Evolutionary conservation across 2,888 invertebrate genomes (phyloP).

Genomic region (Patella caerulea): DNA sequence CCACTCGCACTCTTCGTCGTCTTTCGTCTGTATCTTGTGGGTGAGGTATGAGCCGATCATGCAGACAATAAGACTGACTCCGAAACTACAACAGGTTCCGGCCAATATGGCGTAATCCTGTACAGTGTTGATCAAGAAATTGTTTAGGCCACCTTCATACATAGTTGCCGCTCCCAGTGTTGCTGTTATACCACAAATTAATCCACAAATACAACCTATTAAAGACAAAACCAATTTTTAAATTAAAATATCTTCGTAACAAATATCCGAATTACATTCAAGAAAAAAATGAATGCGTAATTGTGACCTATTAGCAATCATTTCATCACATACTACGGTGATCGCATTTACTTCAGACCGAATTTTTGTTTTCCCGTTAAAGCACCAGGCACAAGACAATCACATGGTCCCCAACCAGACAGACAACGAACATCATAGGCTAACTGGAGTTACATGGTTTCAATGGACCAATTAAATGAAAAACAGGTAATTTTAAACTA

Average conservation of each 20-base stretch:
- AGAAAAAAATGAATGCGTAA: neutral
- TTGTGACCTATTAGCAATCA: neutral
- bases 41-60: slow-evolving; percentile 57
- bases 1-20: slow-evolving; percentile 59
- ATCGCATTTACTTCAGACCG: too few species aligned
- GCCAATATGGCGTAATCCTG: slow-evolving; percentile 62
- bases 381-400: too few species aligned
- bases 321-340: too few species aligned
- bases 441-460: too few species aligned
- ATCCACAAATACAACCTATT: slow-evolving; percentile 55
- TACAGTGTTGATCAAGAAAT: slow-evolving; percentile 60
- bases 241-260: too few species aligned
- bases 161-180: slow-evolving; percentile 54
- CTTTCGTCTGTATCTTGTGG: slow-evolving; percentile 45
- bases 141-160: slow-evolving; percentile 55
- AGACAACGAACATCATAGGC: too few species aligned
- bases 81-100: slow-evolving; percentile 60
- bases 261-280: too few species aligned
- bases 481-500: too few species aligned
- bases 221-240: too few species aligned
- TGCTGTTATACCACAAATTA: slow-evolving; percentile 54
- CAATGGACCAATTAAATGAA: too few species aligned
- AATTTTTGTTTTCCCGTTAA: too few species aligned
- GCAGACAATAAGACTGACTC: slow-evolving; percentile 53
- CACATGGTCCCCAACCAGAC: too few species aligned